Conservation (phyloP, 2,113 vertebrate species). For the Mesitornis unicolor region DNA sequence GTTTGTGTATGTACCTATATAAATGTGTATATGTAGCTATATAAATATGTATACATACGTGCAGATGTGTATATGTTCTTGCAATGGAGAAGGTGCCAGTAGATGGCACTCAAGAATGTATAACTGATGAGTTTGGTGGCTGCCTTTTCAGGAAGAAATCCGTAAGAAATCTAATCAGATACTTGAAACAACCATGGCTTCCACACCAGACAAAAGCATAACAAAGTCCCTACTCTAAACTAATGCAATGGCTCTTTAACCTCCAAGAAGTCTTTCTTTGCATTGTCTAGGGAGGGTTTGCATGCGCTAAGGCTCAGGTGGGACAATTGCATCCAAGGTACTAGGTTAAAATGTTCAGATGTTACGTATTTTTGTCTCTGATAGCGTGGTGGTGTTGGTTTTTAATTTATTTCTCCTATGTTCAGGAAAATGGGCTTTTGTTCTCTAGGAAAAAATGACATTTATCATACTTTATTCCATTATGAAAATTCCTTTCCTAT, state of each 20-base stretch:
- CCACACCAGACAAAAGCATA: neutral
- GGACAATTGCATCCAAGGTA: neutral
- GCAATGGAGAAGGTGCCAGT: conserved; percentile 16
- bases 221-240: neutral
- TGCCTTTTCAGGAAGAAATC: conserved; percentile 6
- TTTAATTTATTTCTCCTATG: neutral
- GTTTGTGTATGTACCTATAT: neutral
- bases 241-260: neutral
- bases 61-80: neutral
- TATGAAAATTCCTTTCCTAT: neutral
- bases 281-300: neutral
- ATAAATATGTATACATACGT: neutral
- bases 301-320: neutral
- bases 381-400: neutral
- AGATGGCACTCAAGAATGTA: conserved; percentile 48
- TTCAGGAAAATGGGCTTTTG: neutral
- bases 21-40: neutral
- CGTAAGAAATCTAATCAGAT: neutral
- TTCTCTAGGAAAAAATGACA: neutral
- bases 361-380: neutral
- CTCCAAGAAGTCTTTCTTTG: neutral
- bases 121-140: neutral
- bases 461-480: neutral
- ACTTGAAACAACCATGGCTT: neutral
- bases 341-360: neutral